Percentiles rank a stretch among this genome's conserved stretches.
phyloP scores from a whole-genome alignment of 2,888 invertebrate species.

The Capitulum mitella region DNA sequence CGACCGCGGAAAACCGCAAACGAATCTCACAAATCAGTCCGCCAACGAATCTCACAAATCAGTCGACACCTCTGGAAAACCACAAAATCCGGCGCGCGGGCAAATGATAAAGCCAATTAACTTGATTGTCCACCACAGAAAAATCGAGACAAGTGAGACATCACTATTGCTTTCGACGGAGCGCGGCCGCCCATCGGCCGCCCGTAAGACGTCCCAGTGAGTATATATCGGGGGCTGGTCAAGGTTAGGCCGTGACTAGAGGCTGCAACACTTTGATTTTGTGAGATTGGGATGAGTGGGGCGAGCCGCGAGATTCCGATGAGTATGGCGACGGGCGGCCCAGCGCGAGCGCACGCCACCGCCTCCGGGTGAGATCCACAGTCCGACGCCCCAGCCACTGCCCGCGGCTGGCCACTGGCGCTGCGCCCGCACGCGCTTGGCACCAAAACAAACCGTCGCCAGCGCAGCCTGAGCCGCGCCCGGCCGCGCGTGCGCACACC shows the following conservation, averaged over 20 bases:
- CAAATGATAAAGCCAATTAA: conserved; percentile 1
- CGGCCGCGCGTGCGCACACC: background rate
- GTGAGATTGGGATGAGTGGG: background rate
- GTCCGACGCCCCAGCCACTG: background rate
- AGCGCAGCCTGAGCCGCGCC: background rate
- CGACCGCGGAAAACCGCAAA: background rate
- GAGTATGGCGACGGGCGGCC: background rate
- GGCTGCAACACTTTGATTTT: background rate
- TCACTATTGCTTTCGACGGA: conserved; percentile 1
- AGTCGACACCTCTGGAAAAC: background rate
- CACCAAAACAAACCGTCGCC: conserved; percentile 10
- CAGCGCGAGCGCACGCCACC: background rate
- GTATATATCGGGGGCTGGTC: background rate
- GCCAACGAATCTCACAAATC: background rate
- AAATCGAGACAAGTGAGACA: background rate
- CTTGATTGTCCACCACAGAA: background rate
- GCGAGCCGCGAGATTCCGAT: background rate
- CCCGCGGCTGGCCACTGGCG: background rate
- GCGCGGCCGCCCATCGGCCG: background rate
- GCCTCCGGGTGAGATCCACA: background rate
- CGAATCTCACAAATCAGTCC: background rate
- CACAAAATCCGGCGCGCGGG: background rate
- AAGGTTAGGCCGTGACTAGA: background rate
- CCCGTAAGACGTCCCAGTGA: background rate
- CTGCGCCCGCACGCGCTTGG: background rate